Evolutionary conservation across 2,888 invertebrate species (phyloP).

Genomic region (Myopa testacea): DNA sequence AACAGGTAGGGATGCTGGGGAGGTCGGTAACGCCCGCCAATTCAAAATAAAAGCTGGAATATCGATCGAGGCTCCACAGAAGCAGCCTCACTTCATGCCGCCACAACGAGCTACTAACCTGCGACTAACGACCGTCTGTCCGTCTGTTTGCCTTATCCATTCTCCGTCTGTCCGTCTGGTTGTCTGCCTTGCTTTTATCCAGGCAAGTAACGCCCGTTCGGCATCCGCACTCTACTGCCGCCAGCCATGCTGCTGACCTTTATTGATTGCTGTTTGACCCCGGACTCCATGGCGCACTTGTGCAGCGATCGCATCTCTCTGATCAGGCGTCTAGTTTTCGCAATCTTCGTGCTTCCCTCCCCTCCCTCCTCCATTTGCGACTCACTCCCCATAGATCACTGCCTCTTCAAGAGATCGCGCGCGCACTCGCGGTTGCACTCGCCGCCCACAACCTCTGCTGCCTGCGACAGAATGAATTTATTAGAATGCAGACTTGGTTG

Average conservation of each 20-base stretch:
- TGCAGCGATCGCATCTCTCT: constrained; percentile 5
- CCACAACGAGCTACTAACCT: constrained; percentile 27
- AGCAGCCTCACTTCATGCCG: constrained; percentile 12
- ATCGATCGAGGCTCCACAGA: constrained; percentile 25
- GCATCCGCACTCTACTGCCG: constrained; percentile 16
- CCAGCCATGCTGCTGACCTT: constrained; percentile 56
- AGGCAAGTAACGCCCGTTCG: constrained; percentile 3
- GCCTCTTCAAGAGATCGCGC: background rate
- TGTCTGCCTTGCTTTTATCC: background rate
- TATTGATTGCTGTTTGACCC: constrained; percentile 67
- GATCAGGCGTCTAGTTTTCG: background rate
- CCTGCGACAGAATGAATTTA: constrained; percentile 21
- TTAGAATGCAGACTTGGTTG: background rate
- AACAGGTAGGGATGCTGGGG: background rate
- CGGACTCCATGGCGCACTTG: constrained; percentile 35
- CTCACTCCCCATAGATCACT: background rate
- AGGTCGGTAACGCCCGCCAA: constrained; percentile 21
- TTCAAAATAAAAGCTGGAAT: constrained; percentile 3
- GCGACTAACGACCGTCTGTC: constrained; percentile 14
- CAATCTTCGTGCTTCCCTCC: constrained; percentile 4
- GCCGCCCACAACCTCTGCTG: constrained; percentile 10
- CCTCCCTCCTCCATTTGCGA: background rate
- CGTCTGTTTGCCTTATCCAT: background rate
- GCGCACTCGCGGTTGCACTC: constrained; percentile 9
- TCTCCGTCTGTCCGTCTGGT: background rate